Evolutionary conservation across 2,888 invertebrate genomes (phyloP).

Genomic region (Myopa tessellatipennis): DNA sequence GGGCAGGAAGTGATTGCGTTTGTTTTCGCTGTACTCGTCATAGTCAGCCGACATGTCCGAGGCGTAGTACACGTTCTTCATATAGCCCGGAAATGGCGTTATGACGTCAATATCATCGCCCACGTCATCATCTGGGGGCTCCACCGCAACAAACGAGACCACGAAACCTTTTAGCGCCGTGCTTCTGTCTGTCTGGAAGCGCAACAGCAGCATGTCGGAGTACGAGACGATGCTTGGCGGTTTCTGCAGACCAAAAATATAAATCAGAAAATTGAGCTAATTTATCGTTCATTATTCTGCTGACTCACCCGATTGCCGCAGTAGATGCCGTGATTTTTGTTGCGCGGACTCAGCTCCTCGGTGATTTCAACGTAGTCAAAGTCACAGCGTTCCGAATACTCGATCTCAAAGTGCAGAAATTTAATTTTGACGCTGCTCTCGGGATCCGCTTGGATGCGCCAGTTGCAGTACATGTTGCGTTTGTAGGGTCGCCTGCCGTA

Average conservation of each 20-base stretch:
- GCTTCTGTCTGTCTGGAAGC: conserved; percentile 91
- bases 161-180: conserved; percentile 92
- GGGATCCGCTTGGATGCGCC: conserved; percentile 88
- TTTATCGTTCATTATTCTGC: neutral
- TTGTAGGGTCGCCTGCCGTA: conserved; percentile 92
- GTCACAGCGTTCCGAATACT: conserved; percentile 90
- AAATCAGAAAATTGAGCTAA: neutral
- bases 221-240: conserved; percentile 90
- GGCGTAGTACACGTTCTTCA: conserved; percentile 61
- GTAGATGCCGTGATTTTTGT: conserved; percentile 79
- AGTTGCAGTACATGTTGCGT: conserved; percentile 90
- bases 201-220: conserved; percentile 84
- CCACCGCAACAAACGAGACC: conserved; percentile 83
- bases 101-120: conserved; percentile 60
- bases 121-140: conserved; percentile 69
- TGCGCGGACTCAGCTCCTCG: conserved; percentile 76
- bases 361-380: conserved; percentile 94
- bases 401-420: conserved; percentile 79
- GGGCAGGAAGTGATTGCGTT: conserved; percentile 24
- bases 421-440: conserved; percentile 85
- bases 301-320: conserved; percentile 85
- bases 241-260: conserved; percentile 72
- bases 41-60: conserved; percentile 48
- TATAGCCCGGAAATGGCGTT: conserved; percentile 67
- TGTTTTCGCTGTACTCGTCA: conserved; percentile 33